phyloP scores from a whole-genome alignment of 2,888 invertebrate genomes.

The Caenorhabditis zanzibari region DNA sequence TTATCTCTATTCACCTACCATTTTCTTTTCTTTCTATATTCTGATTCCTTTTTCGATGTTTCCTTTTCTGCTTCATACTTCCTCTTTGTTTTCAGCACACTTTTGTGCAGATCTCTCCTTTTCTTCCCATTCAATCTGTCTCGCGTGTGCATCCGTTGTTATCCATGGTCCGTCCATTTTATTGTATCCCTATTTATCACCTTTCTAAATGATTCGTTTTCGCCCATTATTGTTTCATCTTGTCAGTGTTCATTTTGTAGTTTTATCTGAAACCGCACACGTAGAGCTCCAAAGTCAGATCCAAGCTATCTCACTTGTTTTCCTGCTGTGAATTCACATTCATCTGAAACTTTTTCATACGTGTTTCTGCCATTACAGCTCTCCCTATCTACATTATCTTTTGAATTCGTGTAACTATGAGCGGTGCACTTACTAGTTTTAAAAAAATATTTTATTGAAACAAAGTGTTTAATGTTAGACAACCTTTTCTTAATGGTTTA shows the following conservation, averaged over 20 bases:
- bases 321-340: not conserved
- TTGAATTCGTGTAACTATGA: conserved; percentile 42
- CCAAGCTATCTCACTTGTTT: not conserved
- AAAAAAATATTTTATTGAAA: not conserved
- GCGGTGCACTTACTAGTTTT: conserved; percentile 32
- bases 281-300: not conserved
- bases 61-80: not conserved
- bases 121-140: conserved; percentile 12
- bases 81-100: conserved; percentile 37
- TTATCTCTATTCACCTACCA: conserved; percentile 19
- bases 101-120: conserved; percentile 51
- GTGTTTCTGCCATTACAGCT: conserved; percentile 5
- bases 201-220: not conserved
- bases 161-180: conserved; percentile 13
- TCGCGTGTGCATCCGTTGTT: conserved; percentile 19
- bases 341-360: conserved; percentile 10
- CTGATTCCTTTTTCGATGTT: conserved; percentile 32
- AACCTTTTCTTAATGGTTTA: too few species aligned
- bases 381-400: not conserved
- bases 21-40: conserved; percentile 18
- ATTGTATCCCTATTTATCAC: not conserved
- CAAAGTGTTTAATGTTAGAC: not conserved
- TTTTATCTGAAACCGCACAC: conserved; percentile 22
- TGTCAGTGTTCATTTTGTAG: conserved; percentile 37
- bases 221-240: conserved; percentile 29